Evolutionary conservation across 2,797 vertebrate genomes (phyloP).

Genomic region (Lepilemur ruficaudatus): DNA sequence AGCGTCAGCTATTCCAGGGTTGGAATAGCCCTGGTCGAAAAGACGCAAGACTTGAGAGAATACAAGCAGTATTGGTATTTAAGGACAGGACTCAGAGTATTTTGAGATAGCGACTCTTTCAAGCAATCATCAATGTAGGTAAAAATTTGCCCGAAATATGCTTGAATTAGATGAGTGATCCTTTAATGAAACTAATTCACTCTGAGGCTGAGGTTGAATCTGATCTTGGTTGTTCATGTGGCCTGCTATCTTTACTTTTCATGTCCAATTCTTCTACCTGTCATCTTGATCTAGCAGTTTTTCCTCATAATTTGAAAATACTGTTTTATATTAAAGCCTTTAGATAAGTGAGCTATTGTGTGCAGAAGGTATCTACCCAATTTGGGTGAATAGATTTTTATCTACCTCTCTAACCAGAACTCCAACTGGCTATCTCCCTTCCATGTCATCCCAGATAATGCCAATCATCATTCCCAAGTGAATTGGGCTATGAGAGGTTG

Average conservation of each 20-base stretch:
- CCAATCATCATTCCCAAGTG: neutral
- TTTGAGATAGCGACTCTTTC: neutral
- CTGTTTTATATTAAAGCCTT: neutral
- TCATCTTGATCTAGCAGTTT: neutral
- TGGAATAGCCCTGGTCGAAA: neutral
- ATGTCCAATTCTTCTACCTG: neutral
- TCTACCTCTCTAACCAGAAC: neutral
- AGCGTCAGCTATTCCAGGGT: neutral
- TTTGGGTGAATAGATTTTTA: neutral
- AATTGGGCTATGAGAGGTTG: neutral
- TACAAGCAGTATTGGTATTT: neutral
- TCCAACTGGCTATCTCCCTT: neutral
- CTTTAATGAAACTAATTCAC: neutral
- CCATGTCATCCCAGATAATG: neutral
- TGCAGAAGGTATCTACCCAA: neutral
- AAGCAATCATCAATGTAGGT: neutral
- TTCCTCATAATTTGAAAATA: neutral
- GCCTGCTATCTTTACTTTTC: neutral
- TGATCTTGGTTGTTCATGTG: neutral
- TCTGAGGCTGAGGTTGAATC: neutral
- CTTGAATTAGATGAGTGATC: neutral
- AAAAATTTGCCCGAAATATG: neutral
- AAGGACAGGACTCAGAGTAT: neutral
- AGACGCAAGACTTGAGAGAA: neutral
- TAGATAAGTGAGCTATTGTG: neutral